A percentile compares a stretch with the other conserved stretches of the same genome.
These are phyloP conservation scores for Vidua chalybeata DNA, from an alignment of 2,113 vertebrate species.

Conservation along the genomic window DNA sequence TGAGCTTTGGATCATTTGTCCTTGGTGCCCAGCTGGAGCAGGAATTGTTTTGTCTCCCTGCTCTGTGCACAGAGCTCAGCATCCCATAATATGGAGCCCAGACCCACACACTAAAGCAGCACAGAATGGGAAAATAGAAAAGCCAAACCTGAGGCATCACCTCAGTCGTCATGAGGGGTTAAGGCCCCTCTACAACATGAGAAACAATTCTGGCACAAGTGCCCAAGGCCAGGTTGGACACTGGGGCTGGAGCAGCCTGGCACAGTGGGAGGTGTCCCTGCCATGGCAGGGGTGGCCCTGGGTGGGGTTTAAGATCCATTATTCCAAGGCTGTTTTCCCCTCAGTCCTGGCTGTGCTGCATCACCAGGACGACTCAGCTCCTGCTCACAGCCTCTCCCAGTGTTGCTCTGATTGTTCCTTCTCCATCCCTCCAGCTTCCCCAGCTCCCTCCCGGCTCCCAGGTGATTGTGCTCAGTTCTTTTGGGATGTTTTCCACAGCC, in stretches of 20 bases:
- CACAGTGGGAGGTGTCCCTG: neutral
- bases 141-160: too few relatives aligned
- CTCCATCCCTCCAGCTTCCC: neutral
- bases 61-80: too few relatives aligned
- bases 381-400: neutral
- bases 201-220: neutral
- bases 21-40: too few relatives aligned
- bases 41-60: too few relatives aligned
- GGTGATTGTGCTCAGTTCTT: too few relatives aligned
- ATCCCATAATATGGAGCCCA: too few relatives aligned
- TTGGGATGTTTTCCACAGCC: rapidly evolving
- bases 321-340: neutral
- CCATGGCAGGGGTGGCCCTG: neutral
- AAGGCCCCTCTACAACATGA: rapidly evolving
- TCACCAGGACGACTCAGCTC: neutral
- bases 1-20: too few relatives aligned
- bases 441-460: neutral
- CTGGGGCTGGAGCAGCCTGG: neutral
- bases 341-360: rapidly evolving
- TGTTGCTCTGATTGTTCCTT: rapidly evolving
- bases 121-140: too few relatives aligned
- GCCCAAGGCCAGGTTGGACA: neutral
- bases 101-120: too few relatives aligned
- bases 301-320: rapidly evolving
- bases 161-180: neutral